Evolutionary conservation across 2,113 vertebrate species (phyloP), one percentile per base, ranked within the genome.

Genomic region (Australoheros scitulus): DNA sequence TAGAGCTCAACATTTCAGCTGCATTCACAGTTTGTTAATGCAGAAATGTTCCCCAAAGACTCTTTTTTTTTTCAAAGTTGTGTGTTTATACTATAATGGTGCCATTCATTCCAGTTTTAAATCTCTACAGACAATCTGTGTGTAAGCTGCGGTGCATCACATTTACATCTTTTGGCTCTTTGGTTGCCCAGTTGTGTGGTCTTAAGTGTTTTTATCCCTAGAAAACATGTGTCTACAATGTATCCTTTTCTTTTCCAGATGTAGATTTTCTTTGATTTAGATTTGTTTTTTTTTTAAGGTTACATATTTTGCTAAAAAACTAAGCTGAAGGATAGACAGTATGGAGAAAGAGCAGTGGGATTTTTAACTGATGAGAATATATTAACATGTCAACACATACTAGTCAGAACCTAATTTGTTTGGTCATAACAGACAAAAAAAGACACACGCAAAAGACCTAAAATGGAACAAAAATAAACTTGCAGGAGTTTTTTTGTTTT

Each of bases 81-180:
- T 8, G 18, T n/a, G 17, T 65, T 57, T 14, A 47, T 58, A 22
- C 34, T 50, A 38, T 5, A 18, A 14, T 14, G 15, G 13, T 74
- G 58, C 60, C 41, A 34, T 74, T 50, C 2, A 2, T 57, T 68
- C 36, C 11, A 52, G n/a, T 26, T 84, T 61, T 6, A 43, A 74
- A 80, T 77, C 20, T 1, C 7, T 15, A n/a, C 15, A 32, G 32
- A 59, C 18, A 26, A 50, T 82, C 22, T 76, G 24, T 57, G 32
- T 82, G 56, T 26, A 68, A 70, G 41, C 76, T 57, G 38, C 6
- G 61, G 20, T 17, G 17, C 38, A 85, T 50, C 3, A 2, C 13
- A 57, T 74, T 81, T 55, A 41, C 86, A 87, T 79, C 22, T 22
- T 84, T 68, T 56, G 47, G 22, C 26, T 56, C 20, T 70, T 80